These are phyloP conservation scores for Heliconius hortense DNA, from an alignment of 2,888 invertebrate species.

Conservation along the genomic window DNA sequence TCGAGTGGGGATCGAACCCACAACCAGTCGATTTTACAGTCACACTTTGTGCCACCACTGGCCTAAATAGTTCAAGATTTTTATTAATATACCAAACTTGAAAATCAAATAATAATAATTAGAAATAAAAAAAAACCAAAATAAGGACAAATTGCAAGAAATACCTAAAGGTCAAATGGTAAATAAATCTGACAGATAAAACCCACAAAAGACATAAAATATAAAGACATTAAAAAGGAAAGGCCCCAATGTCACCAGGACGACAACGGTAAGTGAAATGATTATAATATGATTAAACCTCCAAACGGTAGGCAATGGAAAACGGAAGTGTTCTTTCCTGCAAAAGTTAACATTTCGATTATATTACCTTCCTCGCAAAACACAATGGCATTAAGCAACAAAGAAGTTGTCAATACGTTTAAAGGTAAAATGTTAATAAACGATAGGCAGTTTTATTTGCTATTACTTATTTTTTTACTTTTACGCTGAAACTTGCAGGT, in stretches of 20 bases:
- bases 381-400: conserved; percentile 24
- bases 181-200: conserved; percentile 16
- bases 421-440: background rate
- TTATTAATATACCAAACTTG: too few relatives aligned
- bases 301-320: conserved; percentile 28
- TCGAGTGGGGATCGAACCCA: too few relatives aligned
- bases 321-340: conserved; percentile 31
- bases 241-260: conserved; percentile 24
- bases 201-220: conserved; percentile 14
- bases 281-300: conserved; percentile 8
- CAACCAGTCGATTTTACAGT: too few relatives aligned
- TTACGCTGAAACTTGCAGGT: background rate
- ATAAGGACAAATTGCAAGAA: background rate
- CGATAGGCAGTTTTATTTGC: background rate
- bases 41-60: too few relatives aligned
- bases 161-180: background rate
- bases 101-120: too few relatives aligned
- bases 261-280: conserved; percentile 23
- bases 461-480: background rate
- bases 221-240: conserved; percentile 18
- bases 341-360: conserved; percentile 29
- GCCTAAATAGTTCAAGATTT: too few relatives aligned
- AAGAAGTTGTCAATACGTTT: conserved; percentile 20
- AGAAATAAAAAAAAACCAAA: background rate
- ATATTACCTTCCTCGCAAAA: conserved; percentile 13